Base-by-base conservation (phyloP, 30 jellyfish, hydroid and myxozoan species). In the Chironex yamaguchii region DNA sequence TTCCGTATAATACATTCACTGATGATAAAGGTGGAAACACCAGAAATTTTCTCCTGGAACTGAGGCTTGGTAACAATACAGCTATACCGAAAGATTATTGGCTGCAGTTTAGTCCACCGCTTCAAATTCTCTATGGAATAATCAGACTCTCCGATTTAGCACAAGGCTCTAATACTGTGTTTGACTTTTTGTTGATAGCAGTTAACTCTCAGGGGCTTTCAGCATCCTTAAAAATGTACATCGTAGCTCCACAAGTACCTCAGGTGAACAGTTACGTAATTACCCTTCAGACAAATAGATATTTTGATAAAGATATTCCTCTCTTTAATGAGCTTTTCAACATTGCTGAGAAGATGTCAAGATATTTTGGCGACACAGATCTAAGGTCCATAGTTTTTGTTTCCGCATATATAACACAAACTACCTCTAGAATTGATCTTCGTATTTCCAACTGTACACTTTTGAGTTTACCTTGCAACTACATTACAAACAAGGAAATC, bases 1-100 rank as follows among this genome's bases (percentile, higher is more conserved):
- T 91, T 26, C 97, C 96, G n/a, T 89, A 71, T 14, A 74, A 91
- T 52, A 34, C 84, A 1, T 91, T 91, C 52, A 29, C 24, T 36
- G 98, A 91, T 75, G 91, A 71, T 34, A 58, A 64, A 21, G 96
- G 86, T 67, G 98, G 98, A 1, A 31, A 34, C 29, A 91, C 97
- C 12, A 65, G 92, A 34, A 31, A 74, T 13, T 52, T 91, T 49
- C 86, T 34, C 3, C 42, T 91, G 29, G 36, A 71, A 0, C 64
- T 90, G 6, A 31, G 72, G 4, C 77, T 62, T 23, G 68, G 76
- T 23, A 32, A 79, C 34, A 53, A 72, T 22, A 13, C 3, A 0
- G 33, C 76, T 2, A 62, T 79, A 24, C 90, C 90, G 0, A 52
- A 34, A 0, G 36, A 33, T 34, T 74, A 27, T 26, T 90, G 97